These are phyloP conservation scores for Nasonia vitripennis DNA, from an alignment of 1,140 invertebrate species.

Conservation along the genomic window DNA sequence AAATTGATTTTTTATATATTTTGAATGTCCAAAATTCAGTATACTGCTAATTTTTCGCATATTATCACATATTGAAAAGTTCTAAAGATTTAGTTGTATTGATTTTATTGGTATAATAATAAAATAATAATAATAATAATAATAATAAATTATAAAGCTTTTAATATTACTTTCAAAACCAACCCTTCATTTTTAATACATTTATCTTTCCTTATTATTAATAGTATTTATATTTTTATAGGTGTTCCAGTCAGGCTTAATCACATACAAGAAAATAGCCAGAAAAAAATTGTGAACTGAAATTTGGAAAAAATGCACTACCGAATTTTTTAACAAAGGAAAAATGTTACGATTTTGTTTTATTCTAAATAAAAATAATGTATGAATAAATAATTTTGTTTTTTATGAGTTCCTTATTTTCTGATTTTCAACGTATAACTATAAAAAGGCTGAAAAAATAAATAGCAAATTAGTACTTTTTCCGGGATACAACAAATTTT, in stretches of 20 bases:
- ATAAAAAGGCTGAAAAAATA: too few species aligned
- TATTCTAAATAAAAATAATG: too few species aligned
- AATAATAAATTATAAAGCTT: not conserved
- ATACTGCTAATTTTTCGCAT: not conserved
- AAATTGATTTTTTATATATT: too few species aligned
- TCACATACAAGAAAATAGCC: slow-evolving; percentile 63
- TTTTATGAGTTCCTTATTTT: too few species aligned
- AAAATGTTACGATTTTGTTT: too few species aligned
- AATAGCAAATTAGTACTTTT: too few species aligned
- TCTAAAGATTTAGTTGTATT: slow-evolving; percentile 32
- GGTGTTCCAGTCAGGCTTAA: not conserved
- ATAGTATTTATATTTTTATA: not conserved
- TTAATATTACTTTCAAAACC: not conserved
- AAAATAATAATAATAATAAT: not conserved
- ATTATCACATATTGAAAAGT: not conserved
- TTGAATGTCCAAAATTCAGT: not conserved
- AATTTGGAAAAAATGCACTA: too few species aligned
- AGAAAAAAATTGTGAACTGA: not conserved
- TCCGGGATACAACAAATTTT: too few species aligned
- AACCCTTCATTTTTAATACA: not conserved
- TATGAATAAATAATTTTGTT: too few species aligned
- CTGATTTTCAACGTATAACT: too few species aligned
- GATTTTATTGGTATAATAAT: not conserved
- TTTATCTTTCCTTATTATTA: not conserved
- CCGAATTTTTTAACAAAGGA: not conserved